These are phyloP conservation scores for Whitmania pigra DNA, from an alignment of 1,140 invertebrate genomes.

Conservation along the genomic window DNA sequence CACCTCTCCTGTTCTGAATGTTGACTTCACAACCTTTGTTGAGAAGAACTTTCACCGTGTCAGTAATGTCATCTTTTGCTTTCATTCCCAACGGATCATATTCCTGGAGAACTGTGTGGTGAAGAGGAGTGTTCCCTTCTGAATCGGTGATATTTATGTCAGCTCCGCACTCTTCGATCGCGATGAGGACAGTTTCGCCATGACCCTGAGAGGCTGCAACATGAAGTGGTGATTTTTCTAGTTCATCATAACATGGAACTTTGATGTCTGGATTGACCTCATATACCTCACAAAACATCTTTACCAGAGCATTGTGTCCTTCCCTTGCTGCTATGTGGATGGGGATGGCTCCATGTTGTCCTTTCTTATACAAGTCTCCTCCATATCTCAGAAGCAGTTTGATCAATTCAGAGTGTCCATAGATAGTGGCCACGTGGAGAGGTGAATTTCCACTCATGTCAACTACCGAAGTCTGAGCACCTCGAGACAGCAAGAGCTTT, in stretches of 20 bases:
- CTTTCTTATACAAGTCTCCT: constrained; percentile 24
- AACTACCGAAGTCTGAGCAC: constrained; percentile 20
- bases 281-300: constrained; percentile 14
- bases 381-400: constrained; percentile 22
- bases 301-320: constrained; percentile 19
- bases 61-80: constrained; percentile 23
- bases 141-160: constrained; percentile 22
- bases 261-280: constrained; percentile 22
- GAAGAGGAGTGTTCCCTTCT: constrained; percentile 22
- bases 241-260: constrained; percentile 25
- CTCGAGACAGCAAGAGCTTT: constrained; percentile 24
- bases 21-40: constrained; percentile 28
- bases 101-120: constrained; percentile 20
- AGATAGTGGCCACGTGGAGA: constrained; percentile 24
- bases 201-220: constrained; percentile 23
- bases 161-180: constrained; percentile 17
- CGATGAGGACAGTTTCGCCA: constrained; percentile 11
- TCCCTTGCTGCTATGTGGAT: constrained; percentile 26
- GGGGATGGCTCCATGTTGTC: constrained; percentile 24
- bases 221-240: constrained; percentile 23
- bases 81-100: constrained; percentile 26
- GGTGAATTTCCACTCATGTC: constrained; percentile 23
- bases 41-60: constrained; percentile 22
- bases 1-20: constrained; percentile 29
- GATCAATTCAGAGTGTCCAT: constrained; percentile 23